Conservation (phyloP, 2,797 vertebrate genomes). For the Anguilla pacifica region DNA sequence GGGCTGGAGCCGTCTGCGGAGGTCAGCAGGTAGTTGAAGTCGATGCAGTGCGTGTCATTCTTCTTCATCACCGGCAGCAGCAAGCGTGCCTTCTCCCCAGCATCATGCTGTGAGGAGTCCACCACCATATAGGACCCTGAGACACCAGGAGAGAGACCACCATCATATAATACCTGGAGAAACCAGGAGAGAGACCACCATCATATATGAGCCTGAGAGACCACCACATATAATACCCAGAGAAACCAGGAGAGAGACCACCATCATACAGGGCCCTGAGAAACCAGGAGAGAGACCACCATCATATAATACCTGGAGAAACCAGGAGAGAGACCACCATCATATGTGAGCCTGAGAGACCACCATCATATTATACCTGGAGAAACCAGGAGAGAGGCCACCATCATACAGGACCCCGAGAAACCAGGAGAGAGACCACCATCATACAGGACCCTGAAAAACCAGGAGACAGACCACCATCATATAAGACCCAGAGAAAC, state of each 20-base stretch:
- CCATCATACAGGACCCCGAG: not conserved
- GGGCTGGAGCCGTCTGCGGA: constrained; percentile 85
- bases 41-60: constrained; percentile 97
- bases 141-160: not conserved
- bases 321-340: not conserved
- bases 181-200: not conserved
- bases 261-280: not conserved
- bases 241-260: not conserved
- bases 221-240: not conserved
- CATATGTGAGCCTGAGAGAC: constrained; percentile 58
- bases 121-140: constrained; percentile 90
- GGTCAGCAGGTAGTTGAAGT: constrained; percentile 94
- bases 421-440: not conserved
- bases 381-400: not conserved
- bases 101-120: constrained; percentile 88
- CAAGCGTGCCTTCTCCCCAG: constrained; percentile 89
- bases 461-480: not conserved
- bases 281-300: not conserved
- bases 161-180: constrained; percentile 60
- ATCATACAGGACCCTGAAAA: no score
- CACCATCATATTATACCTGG: not conserved
- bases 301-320: not conserved
- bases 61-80: constrained; percentile 97
- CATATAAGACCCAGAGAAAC: not conserved
- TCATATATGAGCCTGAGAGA: not conserved